These are phyloP conservation scores for Lepus townsendii DNA, from an alignment of 2,797 vertebrate genomes.

Conservation along the genomic window DNA sequence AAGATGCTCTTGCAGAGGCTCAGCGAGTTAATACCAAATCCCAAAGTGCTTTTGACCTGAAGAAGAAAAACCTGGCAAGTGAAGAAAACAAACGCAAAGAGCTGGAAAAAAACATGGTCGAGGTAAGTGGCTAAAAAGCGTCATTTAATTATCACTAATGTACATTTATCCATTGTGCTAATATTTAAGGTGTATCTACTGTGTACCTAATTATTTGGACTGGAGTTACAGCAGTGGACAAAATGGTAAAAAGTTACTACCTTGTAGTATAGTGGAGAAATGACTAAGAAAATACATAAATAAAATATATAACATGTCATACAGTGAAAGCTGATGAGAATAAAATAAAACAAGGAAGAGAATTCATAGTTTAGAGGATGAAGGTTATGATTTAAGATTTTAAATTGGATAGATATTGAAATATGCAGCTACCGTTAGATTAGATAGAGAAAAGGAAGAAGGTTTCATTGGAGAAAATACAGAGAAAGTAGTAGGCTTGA, in stretches of 20 bases:
- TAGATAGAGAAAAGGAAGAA: not conserved
- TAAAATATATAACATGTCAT: not conserved
- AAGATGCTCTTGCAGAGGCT: conserved; percentile 92
- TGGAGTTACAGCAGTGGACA: not conserved
- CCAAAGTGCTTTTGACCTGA: conserved; percentile 94
- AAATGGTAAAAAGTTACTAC: not conserved
- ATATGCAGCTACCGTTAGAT: not conserved
- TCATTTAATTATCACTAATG: conserved; percentile 14
- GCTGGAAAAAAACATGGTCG: conserved; percentile 93
- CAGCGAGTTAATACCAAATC: conserved; percentile 94
- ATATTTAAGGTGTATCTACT: conserved; percentile 3
- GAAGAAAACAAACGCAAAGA: conserved; percentile 93
- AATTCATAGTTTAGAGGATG: not conserved
- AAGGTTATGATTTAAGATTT: not conserved
- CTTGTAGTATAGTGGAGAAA: not conserved
- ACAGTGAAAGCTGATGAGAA: not conserved
- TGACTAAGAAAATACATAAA: not conserved
- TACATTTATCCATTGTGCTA: not conserved
- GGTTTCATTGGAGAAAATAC: not conserved
- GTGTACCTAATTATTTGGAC: not conserved
- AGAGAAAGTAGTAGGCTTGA: not conserved
- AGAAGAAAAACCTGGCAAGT: conserved; percentile 94
- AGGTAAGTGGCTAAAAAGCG: conserved; percentile 89
- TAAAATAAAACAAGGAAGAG: not conserved
- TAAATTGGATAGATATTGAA: not conserved